phyloP scores from a whole-genome alignment of 2,113 vertebrate genomes.

The Tringa solitaria region DNA sequence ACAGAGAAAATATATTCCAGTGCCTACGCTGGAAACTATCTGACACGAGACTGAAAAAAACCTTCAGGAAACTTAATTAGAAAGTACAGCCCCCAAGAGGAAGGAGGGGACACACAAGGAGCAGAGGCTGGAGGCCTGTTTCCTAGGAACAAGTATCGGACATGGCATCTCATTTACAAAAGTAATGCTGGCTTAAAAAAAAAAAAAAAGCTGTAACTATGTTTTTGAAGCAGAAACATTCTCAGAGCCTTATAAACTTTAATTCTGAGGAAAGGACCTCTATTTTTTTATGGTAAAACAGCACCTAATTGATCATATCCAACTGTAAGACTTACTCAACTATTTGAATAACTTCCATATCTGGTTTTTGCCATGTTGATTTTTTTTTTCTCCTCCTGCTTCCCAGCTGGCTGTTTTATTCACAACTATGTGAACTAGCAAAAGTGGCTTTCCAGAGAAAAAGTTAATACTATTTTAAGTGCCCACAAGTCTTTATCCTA shows the following conservation, averaged over 20 bases:
- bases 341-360: neutral
- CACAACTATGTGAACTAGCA: neutral
- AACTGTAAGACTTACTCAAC: neutral
- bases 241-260: neutral
- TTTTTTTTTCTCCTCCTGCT: neutral
- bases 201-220: neutral
- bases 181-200: neutral
- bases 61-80: neutral
- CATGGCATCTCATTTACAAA: neutral
- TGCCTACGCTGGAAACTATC: neutral
- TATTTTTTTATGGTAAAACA: neutral
- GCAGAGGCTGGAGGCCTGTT: neutral
- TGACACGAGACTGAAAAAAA: neutral
- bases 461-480: neutral
- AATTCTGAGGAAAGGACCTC: neutral
- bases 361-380: neutral
- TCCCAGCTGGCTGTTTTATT: neutral
- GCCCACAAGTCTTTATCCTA: neutral
- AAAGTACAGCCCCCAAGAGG: neutral
- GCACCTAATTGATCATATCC: neutral
- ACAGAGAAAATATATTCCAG: neutral
- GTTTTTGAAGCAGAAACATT: neutral
- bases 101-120: neutral
- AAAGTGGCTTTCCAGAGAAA: neutral
- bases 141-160: neutral